These are phyloP conservation scores for Chalcosyrphus nemorum DNA, from an alignment of 2,888 invertebrate species.

Conservation along the genomic window DNA sequence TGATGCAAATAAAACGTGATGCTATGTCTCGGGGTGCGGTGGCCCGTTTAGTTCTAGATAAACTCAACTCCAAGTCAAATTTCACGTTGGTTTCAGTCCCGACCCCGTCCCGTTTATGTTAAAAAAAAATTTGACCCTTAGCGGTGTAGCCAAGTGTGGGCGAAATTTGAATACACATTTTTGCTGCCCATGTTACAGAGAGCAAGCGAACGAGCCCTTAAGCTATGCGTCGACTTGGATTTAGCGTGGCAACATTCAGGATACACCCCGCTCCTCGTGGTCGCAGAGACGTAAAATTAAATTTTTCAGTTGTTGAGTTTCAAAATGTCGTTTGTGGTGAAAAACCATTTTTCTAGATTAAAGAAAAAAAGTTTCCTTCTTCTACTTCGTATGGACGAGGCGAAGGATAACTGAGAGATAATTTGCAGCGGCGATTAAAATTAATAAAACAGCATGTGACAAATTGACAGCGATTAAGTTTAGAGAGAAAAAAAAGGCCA, in stretches of 20 bases:
- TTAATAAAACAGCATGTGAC: slow-evolving; percentile 39
- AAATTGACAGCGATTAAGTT: slow-evolving; percentile 28
- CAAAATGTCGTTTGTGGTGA: slow-evolving; percentile 20
- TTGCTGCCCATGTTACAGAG: background rate
- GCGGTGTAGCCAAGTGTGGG: slow-evolving; percentile 48
- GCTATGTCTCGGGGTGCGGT: slow-evolving; percentile 13
- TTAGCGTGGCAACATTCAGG: slow-evolving; percentile 31
- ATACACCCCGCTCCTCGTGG: background rate
- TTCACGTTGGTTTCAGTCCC: slow-evolving; percentile 9
- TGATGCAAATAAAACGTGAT: slow-evolving; percentile 62
- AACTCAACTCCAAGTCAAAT: slow-evolving; percentile 37
- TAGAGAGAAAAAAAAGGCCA: background rate
- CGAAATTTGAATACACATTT: slow-evolving; percentile 50
- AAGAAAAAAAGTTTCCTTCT: slow-evolving; percentile 13
- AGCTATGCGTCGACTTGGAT: slow-evolving; percentile 53
- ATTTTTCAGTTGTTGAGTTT: slow-evolving; percentile 33
- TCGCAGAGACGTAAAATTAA: slow-evolving; percentile 27
- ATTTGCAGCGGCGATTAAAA: slow-evolving; percentile 28
- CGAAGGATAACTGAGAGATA: background rate
- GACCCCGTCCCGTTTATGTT: slow-evolving; percentile 18
- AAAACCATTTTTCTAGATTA: slow-evolving; percentile 17
- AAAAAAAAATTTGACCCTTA: slow-evolving; percentile 61
- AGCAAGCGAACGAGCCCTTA: background rate
- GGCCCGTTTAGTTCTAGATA: slow-evolving; percentile 22
- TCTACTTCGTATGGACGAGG: background rate